Percentiles rank a stretch among this genome's conserved stretches.
phyloP scores from a whole-genome alignment of 2,888 invertebrate genomes.

The Portevinia maculata region DNA sequence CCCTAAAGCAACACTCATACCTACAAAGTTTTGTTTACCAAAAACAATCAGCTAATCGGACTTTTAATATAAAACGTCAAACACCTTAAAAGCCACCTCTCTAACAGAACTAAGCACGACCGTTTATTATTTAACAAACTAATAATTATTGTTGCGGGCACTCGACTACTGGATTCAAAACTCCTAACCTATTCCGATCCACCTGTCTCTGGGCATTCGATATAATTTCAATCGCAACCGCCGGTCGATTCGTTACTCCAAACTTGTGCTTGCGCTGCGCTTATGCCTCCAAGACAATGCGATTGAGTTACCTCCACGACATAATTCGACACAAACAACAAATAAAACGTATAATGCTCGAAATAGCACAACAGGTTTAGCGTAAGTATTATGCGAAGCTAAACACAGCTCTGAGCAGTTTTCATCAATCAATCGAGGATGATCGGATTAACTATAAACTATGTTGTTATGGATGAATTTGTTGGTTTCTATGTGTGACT shows the following conservation, averaged over 20 bases:
- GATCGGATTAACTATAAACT: constrained; percentile 66
- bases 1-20: too few relatives aligned
- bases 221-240: constrained; percentile 52
- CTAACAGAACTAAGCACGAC: not conserved
- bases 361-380: constrained; percentile 3
- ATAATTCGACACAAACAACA: constrained; percentile 9
- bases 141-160: constrained; percentile 31
- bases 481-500: constrained; percentile 16
- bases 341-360: constrained; percentile 27
- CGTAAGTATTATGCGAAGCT: constrained; percentile 43
- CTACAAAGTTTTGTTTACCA: too few relatives aligned
- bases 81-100: not conserved
- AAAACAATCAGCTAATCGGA: too few relatives aligned
- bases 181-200: constrained; percentile 14
- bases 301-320: constrained; percentile 39
- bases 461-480: constrained; percentile 52
- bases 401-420: constrained; percentile 25
- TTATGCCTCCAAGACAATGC: constrained; percentile 12
- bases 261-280: constrained; percentile 33
- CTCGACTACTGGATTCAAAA: constrained; percentile 23
- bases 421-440: constrained; percentile 63
- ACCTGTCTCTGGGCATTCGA: constrained; percentile 43
- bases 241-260: constrained; percentile 42
- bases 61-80: constrained; percentile 17
- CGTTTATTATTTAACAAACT: constrained; percentile 3